Base-by-base conservation (phyloP, 2,797 vertebrate species). In the Bradypus variegatus region DNA sequence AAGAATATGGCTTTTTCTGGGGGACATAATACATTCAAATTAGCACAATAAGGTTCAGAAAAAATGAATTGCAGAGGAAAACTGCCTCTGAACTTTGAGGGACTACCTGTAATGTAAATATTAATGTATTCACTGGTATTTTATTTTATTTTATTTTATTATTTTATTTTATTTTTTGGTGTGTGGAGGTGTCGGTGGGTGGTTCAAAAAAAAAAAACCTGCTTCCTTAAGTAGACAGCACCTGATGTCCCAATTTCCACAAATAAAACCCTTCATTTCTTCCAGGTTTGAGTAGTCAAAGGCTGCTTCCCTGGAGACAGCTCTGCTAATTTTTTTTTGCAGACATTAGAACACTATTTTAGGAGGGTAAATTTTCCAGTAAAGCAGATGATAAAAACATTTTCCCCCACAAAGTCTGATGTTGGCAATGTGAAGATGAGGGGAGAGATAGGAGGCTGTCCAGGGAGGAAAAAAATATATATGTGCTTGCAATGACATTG, bases 171-270 rank as follows among this genome's bases (percentile, higher is more conserved):
- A n/a, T 77, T 50, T 67, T 86, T 11, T 77, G 21, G 73, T 73
- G 15, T 70, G 77, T 89, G 90, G 81, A 92, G 91, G 91, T 95
- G 88, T 81, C 84, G 75, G 75, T 93, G 85, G 90, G 81, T 88
- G 62, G 73, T 92, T 86, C 58, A 36, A 88, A 88, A 79, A 60
- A 72, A 92, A 83, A 67, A 58, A 19, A 16, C 72, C 76, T 88
- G 86, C 86, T 84, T 94, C 31, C 80, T 45, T 88, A 90, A 67
- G 89, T 81, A 95, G 92, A 94, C 29, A 13, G 91, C 64, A 88
- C 95, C n/a, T 90, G 95, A 93, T 95, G 93, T 62, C 91, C 95
- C 86, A 94, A 91, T 96, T 96, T 96, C 95, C 91, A 94, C 93
- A 95, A 95, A 95, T 95, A 96, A 95, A 95, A 88, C 77, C 76